phyloP scores from a whole-genome alignment of 2,113 vertebrate genomes.

The Sapajus apella region DNA sequence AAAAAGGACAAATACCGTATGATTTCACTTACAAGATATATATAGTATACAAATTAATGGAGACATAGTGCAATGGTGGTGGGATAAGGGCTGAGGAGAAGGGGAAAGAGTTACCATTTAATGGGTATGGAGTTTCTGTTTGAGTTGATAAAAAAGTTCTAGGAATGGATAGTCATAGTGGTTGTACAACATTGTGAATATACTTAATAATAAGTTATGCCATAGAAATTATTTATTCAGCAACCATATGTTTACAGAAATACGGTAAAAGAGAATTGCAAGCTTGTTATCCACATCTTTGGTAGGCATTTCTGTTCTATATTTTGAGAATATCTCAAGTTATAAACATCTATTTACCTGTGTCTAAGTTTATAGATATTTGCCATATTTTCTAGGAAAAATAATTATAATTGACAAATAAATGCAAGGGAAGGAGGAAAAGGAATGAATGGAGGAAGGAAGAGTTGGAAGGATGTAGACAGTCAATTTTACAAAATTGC shows the following conservation, averaged over 20 bases:
- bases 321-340: neutral
- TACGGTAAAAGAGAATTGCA: neutral
- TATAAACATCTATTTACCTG: neutral
- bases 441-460: fast-evolving
- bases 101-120: neutral
- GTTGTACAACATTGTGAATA: neutral
- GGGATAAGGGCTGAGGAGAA: neutral
- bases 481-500: neutral
- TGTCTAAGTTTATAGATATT: neutral
- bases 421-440: neutral
- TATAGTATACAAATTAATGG: neutral
- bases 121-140: neutral
- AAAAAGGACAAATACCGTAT: neutral
- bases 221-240: neutral
- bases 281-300: neutral
- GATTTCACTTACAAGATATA: neutral
- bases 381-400: neutral
- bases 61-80: neutral
- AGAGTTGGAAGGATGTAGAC: fast-evolving
- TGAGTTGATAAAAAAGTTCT: neutral
- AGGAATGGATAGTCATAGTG: neutral
- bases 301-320: neutral
- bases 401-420: neutral
- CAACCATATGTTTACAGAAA: neutral
- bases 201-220: neutral